These are phyloP conservation scores for Gastrophryne carolinensis DNA, from an alignment of 2,797 vertebrate species.

Conservation along the genomic window DNA sequence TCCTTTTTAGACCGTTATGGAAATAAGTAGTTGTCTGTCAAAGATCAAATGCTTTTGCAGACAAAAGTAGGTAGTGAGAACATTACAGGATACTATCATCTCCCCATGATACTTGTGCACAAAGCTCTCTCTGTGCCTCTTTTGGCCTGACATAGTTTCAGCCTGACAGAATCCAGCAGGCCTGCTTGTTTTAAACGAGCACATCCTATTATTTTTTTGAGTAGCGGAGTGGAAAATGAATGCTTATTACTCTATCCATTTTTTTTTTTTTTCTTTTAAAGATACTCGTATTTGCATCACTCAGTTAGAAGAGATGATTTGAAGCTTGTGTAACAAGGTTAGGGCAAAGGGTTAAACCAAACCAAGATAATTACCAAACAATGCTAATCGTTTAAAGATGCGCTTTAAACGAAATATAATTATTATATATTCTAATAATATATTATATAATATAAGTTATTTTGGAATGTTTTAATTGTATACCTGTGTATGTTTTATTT, in stretches of 20 bases:
- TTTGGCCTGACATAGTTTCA: constrained; percentile 82
- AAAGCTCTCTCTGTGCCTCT: constrained; percentile 74
- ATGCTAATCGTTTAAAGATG: no score
- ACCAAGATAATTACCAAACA: no score
- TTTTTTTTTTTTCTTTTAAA: constrained; percentile 21
- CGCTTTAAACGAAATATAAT: no score
- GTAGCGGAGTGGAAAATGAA: constrained; percentile 78
- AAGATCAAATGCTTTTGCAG: constrained; percentile 81
- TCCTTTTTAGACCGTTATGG: constrained; percentile 72
- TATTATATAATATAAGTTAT: no score
- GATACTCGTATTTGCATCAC: constrained; percentile 39
- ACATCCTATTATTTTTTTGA: constrained; percentile 71
- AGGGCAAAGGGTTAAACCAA: constrained; percentile 12
- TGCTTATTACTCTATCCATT: constrained; percentile 68
- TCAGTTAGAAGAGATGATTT: constrained; percentile 22
- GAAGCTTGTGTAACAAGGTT: background rate
- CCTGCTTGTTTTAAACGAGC: constrained; percentile 74
- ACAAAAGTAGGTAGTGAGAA: constrained; percentile 78
- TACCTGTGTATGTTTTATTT: no score
- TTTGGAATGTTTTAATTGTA: no score
- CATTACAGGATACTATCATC: constrained; percentile 76
- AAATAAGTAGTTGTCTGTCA: constrained; percentile 78
- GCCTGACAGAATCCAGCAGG: constrained; percentile 75
- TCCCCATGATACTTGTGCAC: constrained; percentile 74
- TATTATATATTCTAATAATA: no score